Evolutionary conservation across 2,113 vertebrate species (phyloP).

Genomic region (Hiodon alosoides): DNA sequence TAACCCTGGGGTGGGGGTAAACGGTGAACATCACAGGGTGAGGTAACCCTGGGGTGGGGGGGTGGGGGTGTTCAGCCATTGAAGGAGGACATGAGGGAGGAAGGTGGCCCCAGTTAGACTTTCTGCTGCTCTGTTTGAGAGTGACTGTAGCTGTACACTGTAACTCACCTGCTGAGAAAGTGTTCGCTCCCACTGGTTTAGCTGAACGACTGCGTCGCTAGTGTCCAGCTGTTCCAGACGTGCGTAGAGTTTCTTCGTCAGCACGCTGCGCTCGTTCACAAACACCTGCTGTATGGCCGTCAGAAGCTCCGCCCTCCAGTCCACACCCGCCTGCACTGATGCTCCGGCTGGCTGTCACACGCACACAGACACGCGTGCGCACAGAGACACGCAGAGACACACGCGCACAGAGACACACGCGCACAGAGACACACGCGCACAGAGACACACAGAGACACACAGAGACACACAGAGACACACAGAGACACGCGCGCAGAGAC

Average conservation of each 20-base stretch:
- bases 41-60: no score
- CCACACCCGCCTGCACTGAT: constrained; percentile 43
- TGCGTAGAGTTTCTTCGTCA: constrained; percentile 69
- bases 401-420: not conserved
- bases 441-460: no score
- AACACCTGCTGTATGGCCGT: constrained; percentile 78
- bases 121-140: no score
- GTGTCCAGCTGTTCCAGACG: constrained; percentile 69
- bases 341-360: not conserved
- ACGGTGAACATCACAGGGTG: no score
- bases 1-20: no score
- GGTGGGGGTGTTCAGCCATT: no score
- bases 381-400: not conserved
- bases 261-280: constrained; percentile 65
- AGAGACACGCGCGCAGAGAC: no score
- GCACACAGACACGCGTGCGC: no score
- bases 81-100: no score
- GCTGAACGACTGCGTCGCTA: constrained; percentile 64
- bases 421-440: not conserved
- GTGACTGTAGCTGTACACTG: not conserved
- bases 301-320: constrained; percentile 83
- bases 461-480: no score
- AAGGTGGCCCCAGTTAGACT: no score
- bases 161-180: constrained; percentile 76
- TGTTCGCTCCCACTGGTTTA: constrained; percentile 74